phyloP scores from a whole-genome alignment of 2,113 vertebrate genomes.

The Diadophis punctatus region DNA sequence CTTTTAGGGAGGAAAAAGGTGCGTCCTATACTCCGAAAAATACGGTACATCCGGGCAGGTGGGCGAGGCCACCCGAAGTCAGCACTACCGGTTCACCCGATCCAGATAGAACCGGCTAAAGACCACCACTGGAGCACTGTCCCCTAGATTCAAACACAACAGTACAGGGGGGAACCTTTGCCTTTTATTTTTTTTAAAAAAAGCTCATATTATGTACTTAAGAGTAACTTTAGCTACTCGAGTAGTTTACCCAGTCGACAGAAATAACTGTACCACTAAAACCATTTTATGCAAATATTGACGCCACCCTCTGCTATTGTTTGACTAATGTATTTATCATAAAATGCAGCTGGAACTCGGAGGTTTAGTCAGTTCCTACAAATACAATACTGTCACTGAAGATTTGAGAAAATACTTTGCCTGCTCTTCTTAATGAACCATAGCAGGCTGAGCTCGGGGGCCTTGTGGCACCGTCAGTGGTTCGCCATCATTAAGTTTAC shows the following conservation, averaged over 20 bases:
- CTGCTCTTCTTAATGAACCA: constrained; percentile 29
- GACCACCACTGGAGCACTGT: neutral
- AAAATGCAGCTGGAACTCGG: constrained; percentile 24
- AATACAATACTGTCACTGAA: constrained; percentile 32
- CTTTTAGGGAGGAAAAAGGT: too few relatives aligned
- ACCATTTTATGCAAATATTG: constrained; percentile 5
- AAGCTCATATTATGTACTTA: neutral
- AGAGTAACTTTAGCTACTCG: constrained; percentile 10
- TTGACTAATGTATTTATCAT: constrained; percentile 24
- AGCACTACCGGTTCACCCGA: too few relatives aligned
- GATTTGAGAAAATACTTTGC: constrained; percentile 14
- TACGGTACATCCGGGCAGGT: too few relatives aligned
- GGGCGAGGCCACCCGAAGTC: too few relatives aligned
- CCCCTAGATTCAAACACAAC: neutral
- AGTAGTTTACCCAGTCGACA: constrained; percentile 32
- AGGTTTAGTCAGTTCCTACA: constrained; percentile 2
- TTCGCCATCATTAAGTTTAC: constrained; percentile 15
- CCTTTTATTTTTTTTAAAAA: neutral
- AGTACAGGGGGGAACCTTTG: neutral
- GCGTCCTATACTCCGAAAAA: too few relatives aligned
- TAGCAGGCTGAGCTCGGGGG: neutral
- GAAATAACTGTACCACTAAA: neutral
- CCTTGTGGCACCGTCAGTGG: neutral
- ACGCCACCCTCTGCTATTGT: constrained; percentile 26
- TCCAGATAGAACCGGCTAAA: too few relatives aligned